Conservation (phyloP, 2,888 invertebrate genomes). For the Cheilosia impressa region DNA sequence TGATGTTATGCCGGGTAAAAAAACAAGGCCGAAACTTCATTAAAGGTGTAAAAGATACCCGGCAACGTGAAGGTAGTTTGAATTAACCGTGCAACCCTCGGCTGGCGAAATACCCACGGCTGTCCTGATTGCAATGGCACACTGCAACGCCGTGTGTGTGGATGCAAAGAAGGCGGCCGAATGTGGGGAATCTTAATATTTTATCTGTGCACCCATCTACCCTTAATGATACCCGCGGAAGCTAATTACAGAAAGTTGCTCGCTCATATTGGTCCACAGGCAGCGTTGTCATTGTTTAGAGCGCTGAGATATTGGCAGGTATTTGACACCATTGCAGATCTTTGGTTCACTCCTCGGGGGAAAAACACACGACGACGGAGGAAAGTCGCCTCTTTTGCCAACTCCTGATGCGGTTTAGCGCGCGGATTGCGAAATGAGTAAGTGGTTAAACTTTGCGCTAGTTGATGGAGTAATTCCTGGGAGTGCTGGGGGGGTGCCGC, state of each 20-base stretch:
- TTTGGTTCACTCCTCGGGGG: background rate
- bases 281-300: conserved; percentile 22
- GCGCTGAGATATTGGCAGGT: conserved; percentile 10
- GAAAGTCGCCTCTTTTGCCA: conserved; percentile 35
- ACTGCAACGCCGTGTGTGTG: conserved; percentile 16
- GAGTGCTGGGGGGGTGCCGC: conserved; percentile 16
- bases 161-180: background rate
- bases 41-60: conserved; percentile 65
- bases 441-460: conserved; percentile 48
- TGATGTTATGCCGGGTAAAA: conserved; percentile 31
- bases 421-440: conserved; percentile 50
- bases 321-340: background rate
- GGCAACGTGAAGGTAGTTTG: conserved; percentile 60
- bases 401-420: conserved; percentile 45
- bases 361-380: background rate
- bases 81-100: conserved; percentile 52
- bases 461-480: conserved; percentile 42
- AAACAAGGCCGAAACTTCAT: conserved; percentile 51
- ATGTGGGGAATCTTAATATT: conserved; percentile 32
- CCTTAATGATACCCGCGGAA: conserved; percentile 20
- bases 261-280: conserved; percentile 19
- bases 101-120: conserved; percentile 19
- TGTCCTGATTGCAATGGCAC: conserved; percentile 24
- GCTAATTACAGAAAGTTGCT: conserved; percentile 62
- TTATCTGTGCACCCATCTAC: conserved; percentile 32